phyloP scores from a whole-genome alignment of 2,113 vertebrate genomes.

The Narcine bancroftii region DNA sequence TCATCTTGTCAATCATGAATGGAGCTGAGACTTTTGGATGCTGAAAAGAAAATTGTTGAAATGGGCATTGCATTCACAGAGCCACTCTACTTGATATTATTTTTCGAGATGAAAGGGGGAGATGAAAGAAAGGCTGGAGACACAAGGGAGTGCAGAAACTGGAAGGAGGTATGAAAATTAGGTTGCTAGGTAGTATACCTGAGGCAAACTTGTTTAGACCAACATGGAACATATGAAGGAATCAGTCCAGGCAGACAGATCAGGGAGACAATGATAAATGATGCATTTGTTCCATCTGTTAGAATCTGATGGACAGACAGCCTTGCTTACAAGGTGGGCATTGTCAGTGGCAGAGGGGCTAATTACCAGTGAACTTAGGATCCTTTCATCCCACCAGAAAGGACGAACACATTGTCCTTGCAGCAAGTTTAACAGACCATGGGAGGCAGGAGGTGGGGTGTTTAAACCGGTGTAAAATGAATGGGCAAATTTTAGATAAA shows the following conservation, averaged over 20 bases:
- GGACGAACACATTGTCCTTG: background rate
- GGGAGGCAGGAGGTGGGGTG: no score
- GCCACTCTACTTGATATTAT: conserved; percentile 4
- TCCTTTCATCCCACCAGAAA: background rate
- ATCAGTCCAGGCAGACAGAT: background rate
- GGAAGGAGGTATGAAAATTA: no score
- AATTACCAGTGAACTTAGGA: background rate
- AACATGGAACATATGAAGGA: background rate
- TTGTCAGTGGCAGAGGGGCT: background rate
- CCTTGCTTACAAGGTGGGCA: no score
- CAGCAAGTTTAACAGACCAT: background rate
- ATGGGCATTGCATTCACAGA: background rate
- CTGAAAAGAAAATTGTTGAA: conserved; percentile 11
- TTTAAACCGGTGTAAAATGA: background rate
- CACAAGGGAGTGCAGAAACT: no score
- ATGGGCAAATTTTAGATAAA: background rate
- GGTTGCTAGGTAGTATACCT: background rate
- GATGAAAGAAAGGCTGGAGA: conserved; percentile 21
- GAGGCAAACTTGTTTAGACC: background rate
- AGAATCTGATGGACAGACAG: background rate
- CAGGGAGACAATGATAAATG: background rate
- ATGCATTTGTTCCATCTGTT: background rate
- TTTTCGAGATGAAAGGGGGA: background rate
- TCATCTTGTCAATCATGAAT: conserved; percentile 7
- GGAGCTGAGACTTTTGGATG: background rate